These are phyloP conservation scores for Uromys caudimaculatus DNA, from an alignment of 2,797 vertebrate genomes.

Conservation along the genomic window DNA sequence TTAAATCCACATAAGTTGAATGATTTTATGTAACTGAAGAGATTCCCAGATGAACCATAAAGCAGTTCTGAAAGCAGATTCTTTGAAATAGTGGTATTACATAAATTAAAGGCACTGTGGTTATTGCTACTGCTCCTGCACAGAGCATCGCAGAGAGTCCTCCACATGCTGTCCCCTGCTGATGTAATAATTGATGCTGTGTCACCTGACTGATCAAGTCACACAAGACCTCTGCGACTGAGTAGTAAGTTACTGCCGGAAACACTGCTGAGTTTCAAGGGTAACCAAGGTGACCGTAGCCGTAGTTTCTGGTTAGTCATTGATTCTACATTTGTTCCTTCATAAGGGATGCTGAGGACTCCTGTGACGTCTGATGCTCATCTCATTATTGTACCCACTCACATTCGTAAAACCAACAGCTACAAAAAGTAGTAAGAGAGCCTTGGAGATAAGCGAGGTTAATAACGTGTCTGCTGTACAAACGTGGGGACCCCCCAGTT, in stretches of 20 bases:
- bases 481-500: background rate
- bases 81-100: constrained; percentile 38
- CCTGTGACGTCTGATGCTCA: background rate
- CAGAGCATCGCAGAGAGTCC: background rate
- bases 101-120: background rate
- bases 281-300: background rate
- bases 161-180: background rate
- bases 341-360: background rate
- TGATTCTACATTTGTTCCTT: constrained; percentile 23
- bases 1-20: constrained; percentile 28
- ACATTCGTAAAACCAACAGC: constrained; percentile 27
- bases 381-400: constrained; percentile 18
- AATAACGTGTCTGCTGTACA: background rate
- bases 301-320: constrained; percentile 12
- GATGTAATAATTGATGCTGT: background rate
- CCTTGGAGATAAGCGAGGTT: background rate
- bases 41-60: constrained; percentile 31
- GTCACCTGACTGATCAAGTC: background rate
- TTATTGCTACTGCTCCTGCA: background rate
- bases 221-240: background rate
- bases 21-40: constrained; percentile 46
- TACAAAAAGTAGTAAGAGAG: background rate
- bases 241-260: constrained; percentile 35
- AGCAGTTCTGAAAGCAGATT: constrained; percentile 19
- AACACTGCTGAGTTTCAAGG: constrained; percentile 45